A percentile compares a stretch with the other conserved stretches of the same genome.
These are phyloP conservation scores for Burhinus bistriatus DNA, from an alignment of 2,113 vertebrate species.

Conservation along the genomic window DNA sequence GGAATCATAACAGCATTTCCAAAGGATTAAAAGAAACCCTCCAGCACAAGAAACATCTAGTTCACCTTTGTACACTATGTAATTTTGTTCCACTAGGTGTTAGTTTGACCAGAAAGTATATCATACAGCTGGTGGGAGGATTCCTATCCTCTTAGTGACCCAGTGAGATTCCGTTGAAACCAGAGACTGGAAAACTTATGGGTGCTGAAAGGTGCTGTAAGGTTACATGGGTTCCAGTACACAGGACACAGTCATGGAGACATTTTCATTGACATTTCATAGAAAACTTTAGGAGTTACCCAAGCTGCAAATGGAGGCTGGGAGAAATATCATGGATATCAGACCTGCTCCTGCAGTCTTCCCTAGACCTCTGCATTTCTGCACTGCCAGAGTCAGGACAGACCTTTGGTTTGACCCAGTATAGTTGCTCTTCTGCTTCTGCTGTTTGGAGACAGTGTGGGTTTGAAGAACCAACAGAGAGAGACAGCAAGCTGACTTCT, in stretches of 20 bases:
- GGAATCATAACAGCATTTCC: not conserved
- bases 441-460: not conserved
- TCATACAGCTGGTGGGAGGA: not conserved
- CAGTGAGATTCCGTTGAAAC: not conserved
- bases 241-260: not conserved
- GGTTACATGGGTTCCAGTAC: not conserved
- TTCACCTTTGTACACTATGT: not conserved
- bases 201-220: not conserved
- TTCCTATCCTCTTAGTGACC: not conserved
- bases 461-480: not conserved
- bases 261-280: not conserved
- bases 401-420: not conserved
- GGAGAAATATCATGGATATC: not conserved
- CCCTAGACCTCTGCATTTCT: not conserved
- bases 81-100: not conserved
- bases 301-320: not conserved
- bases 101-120: not conserved
- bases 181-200: not conserved
- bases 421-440: not conserved
- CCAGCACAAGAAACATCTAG: not conserved
- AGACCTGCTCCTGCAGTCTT: not conserved
- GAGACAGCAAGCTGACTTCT: not conserved
- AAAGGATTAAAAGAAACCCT: not conserved
- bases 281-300: not conserved
- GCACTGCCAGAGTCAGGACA: not conserved